phyloP scores from a whole-genome alignment of 1,140 invertebrate species.

The Micrasema minimum region DNA sequence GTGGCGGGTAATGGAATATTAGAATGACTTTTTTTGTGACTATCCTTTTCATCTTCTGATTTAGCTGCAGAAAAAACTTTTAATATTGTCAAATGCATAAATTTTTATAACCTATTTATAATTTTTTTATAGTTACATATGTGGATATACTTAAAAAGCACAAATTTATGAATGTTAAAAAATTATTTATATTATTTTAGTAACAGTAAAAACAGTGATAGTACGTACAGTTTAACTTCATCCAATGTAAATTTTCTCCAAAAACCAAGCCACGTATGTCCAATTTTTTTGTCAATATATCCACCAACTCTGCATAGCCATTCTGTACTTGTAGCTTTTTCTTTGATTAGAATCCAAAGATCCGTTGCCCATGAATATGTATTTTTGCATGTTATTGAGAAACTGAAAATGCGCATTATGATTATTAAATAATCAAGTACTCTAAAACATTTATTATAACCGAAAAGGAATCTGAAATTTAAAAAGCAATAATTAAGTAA shows the following conservation, averaged over 20 bases:
- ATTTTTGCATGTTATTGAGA: constrained; percentile 63
- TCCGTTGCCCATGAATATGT: constrained; percentile 63
- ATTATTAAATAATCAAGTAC: constrained; percentile 1
- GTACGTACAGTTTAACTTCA: constrained; percentile 57
- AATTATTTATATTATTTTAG: too few relatives aligned
- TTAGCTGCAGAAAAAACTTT: constrained; percentile 29
- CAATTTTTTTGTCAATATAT: constrained; percentile 70
- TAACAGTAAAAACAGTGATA: too few relatives aligned
- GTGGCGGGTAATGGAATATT: constrained; percentile 89
- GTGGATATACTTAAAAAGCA: too few relatives aligned
- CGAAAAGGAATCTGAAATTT: constrained; percentile 30
- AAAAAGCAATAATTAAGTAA: constrained; percentile 1
- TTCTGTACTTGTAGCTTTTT: constrained; percentile 59
- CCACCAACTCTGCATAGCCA: constrained; percentile 64
- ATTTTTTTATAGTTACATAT: too few relatives aligned
- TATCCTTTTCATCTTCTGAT: constrained; percentile 59
- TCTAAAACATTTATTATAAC: not conserved
- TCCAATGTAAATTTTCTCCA: constrained; percentile 71
- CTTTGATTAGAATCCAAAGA: constrained; percentile 55
- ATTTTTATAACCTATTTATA: too few relatives aligned
- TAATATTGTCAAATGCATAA: too few relatives aligned
- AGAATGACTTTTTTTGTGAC: constrained; percentile 63
- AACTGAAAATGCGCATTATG: constrained; percentile 55
- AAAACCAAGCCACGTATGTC: constrained; percentile 70
- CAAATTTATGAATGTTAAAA: too few relatives aligned